Conservation (phyloP, 2,797 vertebrate genomes). For the Eupleurogrammus muticus region DNA sequence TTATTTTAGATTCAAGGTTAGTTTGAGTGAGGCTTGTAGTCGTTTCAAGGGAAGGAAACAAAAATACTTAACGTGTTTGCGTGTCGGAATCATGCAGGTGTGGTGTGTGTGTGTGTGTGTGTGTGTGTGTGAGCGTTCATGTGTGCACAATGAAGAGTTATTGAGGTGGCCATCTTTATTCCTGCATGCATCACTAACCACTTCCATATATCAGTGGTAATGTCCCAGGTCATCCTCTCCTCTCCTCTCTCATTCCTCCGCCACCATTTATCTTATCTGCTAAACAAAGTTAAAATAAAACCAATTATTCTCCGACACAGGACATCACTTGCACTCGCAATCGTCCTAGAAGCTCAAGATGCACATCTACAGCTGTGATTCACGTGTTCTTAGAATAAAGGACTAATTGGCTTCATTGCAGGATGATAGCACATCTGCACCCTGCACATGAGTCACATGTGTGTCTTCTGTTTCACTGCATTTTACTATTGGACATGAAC, state of each 20-base stretch:
- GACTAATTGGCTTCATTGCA: background rate
- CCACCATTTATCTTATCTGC: conserved; percentile 1
- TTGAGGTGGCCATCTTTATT: conserved; percentile 51
- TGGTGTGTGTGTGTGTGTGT: conserved; percentile 20
- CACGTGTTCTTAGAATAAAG: background rate
- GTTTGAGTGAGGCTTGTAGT: background rate
- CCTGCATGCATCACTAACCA: conserved; percentile 26
- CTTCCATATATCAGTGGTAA: conserved; percentile 31
- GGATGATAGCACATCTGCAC: background rate
- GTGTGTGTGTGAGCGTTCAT: conserved; percentile 18
- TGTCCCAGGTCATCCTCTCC: conserved; percentile 22
- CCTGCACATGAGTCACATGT: background rate
- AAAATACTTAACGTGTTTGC: conserved; percentile 1
- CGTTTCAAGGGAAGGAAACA: background rate
- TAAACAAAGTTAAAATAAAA: conserved; percentile 24
- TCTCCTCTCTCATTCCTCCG: background rate
- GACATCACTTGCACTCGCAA: background rate
- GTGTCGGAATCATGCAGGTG: background rate
- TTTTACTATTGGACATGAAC: conserved; percentile 3
- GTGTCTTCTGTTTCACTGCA: background rate
- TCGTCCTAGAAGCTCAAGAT: conserved; percentile 15
- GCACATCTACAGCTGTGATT: background rate
- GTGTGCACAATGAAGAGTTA: conserved; percentile 43
- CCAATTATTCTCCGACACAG: background rate
- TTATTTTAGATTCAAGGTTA: background rate